These are phyloP conservation scores for Ochropleura leucogaster DNA, from an alignment of 2,888 invertebrate species.

Conservation along the genomic window DNA sequence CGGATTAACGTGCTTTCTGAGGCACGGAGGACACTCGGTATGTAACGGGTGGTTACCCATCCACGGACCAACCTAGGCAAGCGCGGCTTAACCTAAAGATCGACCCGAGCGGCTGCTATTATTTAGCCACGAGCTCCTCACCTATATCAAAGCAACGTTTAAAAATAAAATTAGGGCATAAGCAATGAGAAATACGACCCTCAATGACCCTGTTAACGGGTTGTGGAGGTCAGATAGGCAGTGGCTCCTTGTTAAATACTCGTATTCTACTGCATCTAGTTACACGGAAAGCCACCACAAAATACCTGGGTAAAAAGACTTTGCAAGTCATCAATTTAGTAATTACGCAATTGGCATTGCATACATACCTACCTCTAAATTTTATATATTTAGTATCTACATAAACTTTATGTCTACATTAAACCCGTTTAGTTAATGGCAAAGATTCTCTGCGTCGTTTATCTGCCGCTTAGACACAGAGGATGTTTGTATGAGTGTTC, in stretches of 20 bases:
- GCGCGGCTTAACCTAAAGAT: too few relatives aligned
- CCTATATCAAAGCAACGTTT: too few relatives aligned
- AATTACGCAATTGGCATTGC: not conserved
- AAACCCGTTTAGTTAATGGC: constrained; percentile 10
- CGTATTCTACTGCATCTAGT: not conserved
- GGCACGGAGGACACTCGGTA: too few relatives aligned
- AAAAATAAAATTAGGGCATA: too few relatives aligned
- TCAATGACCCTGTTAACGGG: not conserved
- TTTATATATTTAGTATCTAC: not conserved
- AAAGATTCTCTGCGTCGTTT: not conserved
- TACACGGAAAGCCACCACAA: not conserved
- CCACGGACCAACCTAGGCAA: too few relatives aligned
- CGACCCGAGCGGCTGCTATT: too few relatives aligned
- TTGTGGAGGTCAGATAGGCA: not conserved
- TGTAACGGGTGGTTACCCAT: too few relatives aligned
- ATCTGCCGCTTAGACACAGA: constrained; percentile 5
- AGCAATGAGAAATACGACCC: not conserved
- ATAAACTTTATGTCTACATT: not conserved
- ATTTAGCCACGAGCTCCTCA: too few relatives aligned
- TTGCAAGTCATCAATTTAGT: not conserved
- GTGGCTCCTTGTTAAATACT: not conserved
- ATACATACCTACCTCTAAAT: not conserved
- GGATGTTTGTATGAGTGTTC: constrained; percentile 11
- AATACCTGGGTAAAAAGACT: not conserved
- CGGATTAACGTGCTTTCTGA: too few relatives aligned